Evolutionary conservation across 2,888 invertebrate species (phyloP), one percentile per base, ranked within the genome.

Genomic region (Cerastis rubricosa): DNA sequence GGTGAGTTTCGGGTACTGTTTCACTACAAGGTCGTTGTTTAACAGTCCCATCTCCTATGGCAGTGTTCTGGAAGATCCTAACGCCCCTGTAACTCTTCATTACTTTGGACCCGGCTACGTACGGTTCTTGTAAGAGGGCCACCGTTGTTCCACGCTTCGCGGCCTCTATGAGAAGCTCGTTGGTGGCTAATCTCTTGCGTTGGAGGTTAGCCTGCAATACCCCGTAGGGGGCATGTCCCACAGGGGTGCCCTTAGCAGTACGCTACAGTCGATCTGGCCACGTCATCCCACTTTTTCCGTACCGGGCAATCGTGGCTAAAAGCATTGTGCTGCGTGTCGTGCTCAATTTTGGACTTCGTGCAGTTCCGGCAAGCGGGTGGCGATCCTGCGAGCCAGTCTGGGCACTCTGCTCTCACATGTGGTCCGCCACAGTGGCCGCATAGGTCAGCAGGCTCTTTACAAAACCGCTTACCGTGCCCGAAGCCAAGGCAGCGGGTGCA

Each of bases 161-260:
- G 1, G 61, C 71, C 17, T 71, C 47, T 8, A 35, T 47, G 0
- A 61, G 17, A 8, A 71, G 45, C 22, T 71, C 61, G 3, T 61
- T 47, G 8, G 61, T 71, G 0, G 71, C 71, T 9, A 61, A 14
- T n/a, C 35, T 61, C 11, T 61, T 71, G 5, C 71, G 45, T 71
- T 71, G 61, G n/a, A 71, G 71, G 47, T 71, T 71, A 1, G 68
- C 68, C 12, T 68, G 68, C 3, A 54, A 7, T 1, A 43, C 14
- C 57, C 12, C 14, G n/a, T 54, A 68, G 1, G 22, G 7, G 14
- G 22, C 12, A 35, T 47, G 51, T 22, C 2, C 51, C 14, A 45
- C 14, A 1, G 8, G 19, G 51, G 51, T 19, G 51, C 51, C 51
- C 2, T 40, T 35, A 17, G 51, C 51, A 51, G 19, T 51, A n/a